A percentile compares a stretch with the other conserved stretches of the same genome.
These are phyloP conservation scores for Luidia sarsii DNA, from an alignment of 53 echinoderm and acorn worm species.

Conservation along the genomic window DNA sequence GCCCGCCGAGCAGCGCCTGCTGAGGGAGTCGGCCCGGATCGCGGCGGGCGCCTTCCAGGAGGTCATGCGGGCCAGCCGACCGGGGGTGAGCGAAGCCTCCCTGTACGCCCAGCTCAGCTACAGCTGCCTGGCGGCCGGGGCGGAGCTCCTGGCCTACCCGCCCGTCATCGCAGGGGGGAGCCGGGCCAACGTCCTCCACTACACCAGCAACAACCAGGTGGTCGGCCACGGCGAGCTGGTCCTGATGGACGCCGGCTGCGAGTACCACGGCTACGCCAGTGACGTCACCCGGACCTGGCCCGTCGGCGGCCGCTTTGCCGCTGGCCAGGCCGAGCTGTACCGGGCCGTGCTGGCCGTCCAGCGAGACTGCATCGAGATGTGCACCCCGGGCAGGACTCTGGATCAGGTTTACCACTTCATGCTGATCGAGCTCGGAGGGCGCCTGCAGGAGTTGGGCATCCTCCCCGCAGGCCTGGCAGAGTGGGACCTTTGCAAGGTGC, in stretches of 20 bases:
- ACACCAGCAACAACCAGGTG: constrained; percentile 92
- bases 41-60: constrained; percentile 80
- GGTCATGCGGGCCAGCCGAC: constrained; percentile 80
- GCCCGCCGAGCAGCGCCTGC: constrained; percentile 68
- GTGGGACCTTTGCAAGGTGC: constrained; percentile 74
- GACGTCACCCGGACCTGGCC: constrained; percentile 99
- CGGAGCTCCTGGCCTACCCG: constrained; percentile 95
- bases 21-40: constrained; percentile 78
- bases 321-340: constrained; percentile 79
- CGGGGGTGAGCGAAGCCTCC: constrained; percentile 81
- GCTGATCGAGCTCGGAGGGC: constrained; percentile 72
- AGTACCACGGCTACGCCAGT: constrained; percentile 98
- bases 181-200: constrained; percentile 94
- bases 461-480: constrained; percentile 51
- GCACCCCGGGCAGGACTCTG: constrained; percentile 71
- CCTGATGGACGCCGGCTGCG: constrained; percentile 97
- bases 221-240: constrained; percentile 79
- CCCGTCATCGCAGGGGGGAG: constrained; percentile 97
- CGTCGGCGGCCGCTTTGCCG: constrained; percentile 76
- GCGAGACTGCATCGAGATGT: constrained; percentile 84
- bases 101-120: constrained; percentile 86
- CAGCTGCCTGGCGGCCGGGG: constrained; percentile 75
- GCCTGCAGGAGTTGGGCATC: constrained; percentile 79
- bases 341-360: constrained; percentile 81
- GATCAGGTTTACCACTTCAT: constrained; percentile 90